Evolutionary conservation across 2,888 invertebrate genomes (phyloP).

Genomic region (Dolomedes plantarius): DNA sequence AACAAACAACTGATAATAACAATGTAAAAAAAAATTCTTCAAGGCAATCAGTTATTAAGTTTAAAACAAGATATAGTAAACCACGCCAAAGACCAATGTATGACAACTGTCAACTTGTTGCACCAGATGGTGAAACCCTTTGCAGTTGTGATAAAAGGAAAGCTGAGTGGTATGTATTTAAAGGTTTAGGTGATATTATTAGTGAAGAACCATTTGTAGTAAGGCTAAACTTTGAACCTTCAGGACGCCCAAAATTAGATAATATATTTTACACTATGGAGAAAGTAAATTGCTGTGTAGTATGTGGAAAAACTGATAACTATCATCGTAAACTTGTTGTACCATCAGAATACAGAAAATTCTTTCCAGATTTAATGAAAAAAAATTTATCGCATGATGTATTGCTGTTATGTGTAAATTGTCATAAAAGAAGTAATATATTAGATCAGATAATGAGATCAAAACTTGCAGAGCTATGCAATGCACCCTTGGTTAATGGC

Average conservation of each 20-base stretch:
- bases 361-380: constrained; percentile 83
- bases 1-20: neutral
- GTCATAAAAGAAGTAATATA: constrained; percentile 84
- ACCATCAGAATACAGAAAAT: constrained; percentile 86
- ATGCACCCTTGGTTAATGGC: constrained; percentile 81
- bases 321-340: constrained; percentile 88
- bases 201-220: constrained; percentile 82
- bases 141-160: constrained; percentile 86
- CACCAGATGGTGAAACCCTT: constrained; percentile 86
- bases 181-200: constrained; percentile 78
- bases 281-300: constrained; percentile 87
- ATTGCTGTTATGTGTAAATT: constrained; percentile 83
- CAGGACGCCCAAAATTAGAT: constrained; percentile 84
- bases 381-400: constrained; percentile 89
- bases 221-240: constrained; percentile 85
- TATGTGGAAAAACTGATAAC: constrained; percentile 84
- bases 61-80: constrained; percentile 74
- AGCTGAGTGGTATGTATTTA: constrained; percentile 83
- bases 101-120: constrained; percentile 86
- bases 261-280: constrained; percentile 85
- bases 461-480: constrained; percentile 81
- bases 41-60: neutral
- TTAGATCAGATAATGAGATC: constrained; percentile 81
- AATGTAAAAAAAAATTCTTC: neutral
- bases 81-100: constrained; percentile 83